Evolutionary conservation across 2,113 vertebrate species (phyloP).

Genomic region (Donacobius atricapilla): DNA sequence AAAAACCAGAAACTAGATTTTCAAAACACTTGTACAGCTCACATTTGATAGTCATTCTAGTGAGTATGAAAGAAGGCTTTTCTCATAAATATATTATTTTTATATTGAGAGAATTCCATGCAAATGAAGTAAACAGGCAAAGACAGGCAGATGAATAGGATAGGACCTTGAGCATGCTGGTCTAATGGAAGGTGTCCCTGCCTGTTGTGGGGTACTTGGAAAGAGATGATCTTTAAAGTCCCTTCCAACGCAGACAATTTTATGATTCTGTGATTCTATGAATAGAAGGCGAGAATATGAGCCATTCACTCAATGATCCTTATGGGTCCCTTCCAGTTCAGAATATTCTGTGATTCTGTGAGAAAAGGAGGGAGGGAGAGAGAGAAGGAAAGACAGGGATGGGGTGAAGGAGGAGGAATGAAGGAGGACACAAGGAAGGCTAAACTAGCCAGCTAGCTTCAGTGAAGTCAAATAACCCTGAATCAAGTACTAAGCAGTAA

Average conservation of each 20-base stretch:
- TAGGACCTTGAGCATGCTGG: not conserved
- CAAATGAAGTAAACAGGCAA: not conserved
- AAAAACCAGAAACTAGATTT: not conserved
- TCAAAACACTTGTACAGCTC: not conserved
- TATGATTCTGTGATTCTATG: not conserved
- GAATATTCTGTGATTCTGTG: not conserved
- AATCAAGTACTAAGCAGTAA: slow-evolving; percentile 12
- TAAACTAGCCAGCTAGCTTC: not conserved
- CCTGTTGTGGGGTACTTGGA: not conserved
- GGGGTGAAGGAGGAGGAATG: too few relatives aligned
- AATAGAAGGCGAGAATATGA: not conserved
- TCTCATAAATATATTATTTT: not conserved
- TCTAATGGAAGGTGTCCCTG: not conserved
- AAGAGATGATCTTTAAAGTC: not conserved
- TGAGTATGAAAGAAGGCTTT: not conserved
- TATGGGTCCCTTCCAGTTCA: not conserved
- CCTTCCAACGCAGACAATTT: not conserved
- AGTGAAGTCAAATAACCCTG: not conserved
- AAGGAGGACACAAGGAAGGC: not conserved
- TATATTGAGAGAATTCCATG: not conserved
- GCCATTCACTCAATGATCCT: not conserved
- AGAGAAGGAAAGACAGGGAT: not conserved
- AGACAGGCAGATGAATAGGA: not conserved
- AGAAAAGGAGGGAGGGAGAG: not conserved
- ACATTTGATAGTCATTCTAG: not conserved